Conservation (phyloP, 1,140 invertebrate genomes). For the Eumaeus atala region DNA sequence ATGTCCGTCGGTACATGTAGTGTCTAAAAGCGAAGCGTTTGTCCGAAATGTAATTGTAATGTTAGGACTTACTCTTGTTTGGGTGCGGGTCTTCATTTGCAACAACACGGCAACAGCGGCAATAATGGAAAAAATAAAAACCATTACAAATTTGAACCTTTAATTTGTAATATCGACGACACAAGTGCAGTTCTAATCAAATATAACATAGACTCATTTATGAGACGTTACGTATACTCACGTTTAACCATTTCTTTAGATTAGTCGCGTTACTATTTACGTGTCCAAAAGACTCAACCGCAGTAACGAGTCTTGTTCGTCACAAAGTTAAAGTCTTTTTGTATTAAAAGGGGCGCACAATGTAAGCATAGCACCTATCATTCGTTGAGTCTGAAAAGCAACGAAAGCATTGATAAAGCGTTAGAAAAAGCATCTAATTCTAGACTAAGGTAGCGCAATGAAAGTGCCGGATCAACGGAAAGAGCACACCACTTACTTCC, state of each 20-base stretch:
- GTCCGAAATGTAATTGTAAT: slow-evolving; percentile 19
- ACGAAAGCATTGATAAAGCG: slow-evolving; percentile 48
- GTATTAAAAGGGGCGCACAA: slow-evolving; percentile 22
- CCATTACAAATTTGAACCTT: slow-evolving; percentile 39
- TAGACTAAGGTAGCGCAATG: slow-evolving; percentile 62
- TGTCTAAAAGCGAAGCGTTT: slow-evolving; percentile 59
- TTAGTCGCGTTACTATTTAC: not conserved
- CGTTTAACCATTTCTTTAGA: slow-evolving; percentile 6
- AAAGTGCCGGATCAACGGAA: slow-evolving; percentile 63
- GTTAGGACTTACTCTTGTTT: slow-evolving; percentile 69
- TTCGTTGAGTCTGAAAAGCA: slow-evolving; percentile 47
- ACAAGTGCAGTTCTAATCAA: slow-evolving; percentile 15
- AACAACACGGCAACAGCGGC: slow-evolving; percentile 45
- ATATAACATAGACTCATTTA: slow-evolving; percentile 8
- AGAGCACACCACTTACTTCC: slow-evolving; percentile 76
- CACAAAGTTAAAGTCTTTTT: slow-evolving; percentile 3
- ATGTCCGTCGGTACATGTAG: slow-evolving; percentile 40
- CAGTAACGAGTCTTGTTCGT: slow-evolving; percentile 1
- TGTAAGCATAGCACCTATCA: slow-evolving; percentile 38
- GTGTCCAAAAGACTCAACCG: not conserved
- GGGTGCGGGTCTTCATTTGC: slow-evolving; percentile 66
- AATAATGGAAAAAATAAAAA: slow-evolving; percentile 65
- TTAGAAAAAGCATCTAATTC: slow-evolving; percentile 52
- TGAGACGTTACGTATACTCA: slow-evolving; percentile 13
- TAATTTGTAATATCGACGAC: slow-evolving; percentile 13